Evolutionary conservation across 2,888 invertebrate genomes (phyloP), one percentile per base, ranked within the genome.

Genomic region (Aproaerema taeniolella): DNA sequence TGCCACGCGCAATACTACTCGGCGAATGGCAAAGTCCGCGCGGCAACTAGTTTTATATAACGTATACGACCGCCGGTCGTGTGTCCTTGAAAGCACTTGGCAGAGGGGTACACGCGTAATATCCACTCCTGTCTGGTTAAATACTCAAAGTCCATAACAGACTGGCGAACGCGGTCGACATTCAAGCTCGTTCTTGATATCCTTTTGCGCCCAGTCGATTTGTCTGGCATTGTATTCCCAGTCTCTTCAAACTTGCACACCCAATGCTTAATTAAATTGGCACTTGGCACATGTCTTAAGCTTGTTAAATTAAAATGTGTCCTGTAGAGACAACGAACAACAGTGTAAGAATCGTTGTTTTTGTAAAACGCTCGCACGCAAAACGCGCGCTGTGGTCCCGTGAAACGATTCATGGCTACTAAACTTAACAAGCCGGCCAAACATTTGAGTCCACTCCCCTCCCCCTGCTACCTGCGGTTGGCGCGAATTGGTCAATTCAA

Each of bases 241-340:
- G 50, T 52, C 37, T 53, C 39, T 52, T 52, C 48, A 53, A 55
- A 55, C 50, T 50, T 55, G 39, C 47, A 30, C 43, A 52, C 46
- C 50, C 45, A 52, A 42, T 47, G 41, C 42, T 49, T 50, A 39
- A 48, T 53, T 45, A 49, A 55, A 51, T 52, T 52, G 28, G 44
- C 47, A 49, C 45, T 42, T 42, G 38, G 42, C 35, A 43, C 41
- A 20, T 45, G 15, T 46, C 3, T 50, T 34, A 44, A 36, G 25
- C 35, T 43, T 36, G 41, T 44, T 47, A 50, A 39, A 40, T 41
- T 47, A 33, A 43, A 42, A 39, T 41, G 42, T 45, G 39, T 47
- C 39, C 41, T 45, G 42, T 45, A 43, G 42, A 48, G 41, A 43
- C 39, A 45, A 31, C 43, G 40, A 40, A 39, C 38, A 43, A 42